Evolutionary conservation across 2,888 invertebrate genomes (phyloP).

Genomic region (Oscheius myriophilus): DNA sequence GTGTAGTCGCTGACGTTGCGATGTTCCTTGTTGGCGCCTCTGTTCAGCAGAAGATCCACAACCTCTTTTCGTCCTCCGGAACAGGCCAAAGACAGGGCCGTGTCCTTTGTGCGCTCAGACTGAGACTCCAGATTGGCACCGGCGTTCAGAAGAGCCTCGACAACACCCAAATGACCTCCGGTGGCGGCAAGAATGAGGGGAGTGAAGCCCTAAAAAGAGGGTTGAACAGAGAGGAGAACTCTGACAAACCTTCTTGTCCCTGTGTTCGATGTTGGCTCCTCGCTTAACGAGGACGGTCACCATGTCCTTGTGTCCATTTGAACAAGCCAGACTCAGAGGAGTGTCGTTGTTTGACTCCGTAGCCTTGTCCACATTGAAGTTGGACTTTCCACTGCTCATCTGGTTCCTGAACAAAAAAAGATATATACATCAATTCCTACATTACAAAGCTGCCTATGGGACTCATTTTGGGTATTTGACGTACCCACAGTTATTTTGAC

Average conservation of each 20-base stretch:
- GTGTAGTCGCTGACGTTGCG: constrained; percentile 99
- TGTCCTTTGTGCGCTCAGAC: constrained; percentile 96
- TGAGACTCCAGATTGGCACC: constrained; percentile 98
- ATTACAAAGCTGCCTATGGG: no score
- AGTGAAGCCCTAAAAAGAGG: constrained; percentile 82
- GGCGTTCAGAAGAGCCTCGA: constrained; percentile 90
- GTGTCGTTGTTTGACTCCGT: constrained; percentile 99
- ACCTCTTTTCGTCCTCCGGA: constrained; percentile 96
- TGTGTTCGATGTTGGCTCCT: constrained; percentile 95
- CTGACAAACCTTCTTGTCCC: constrained; percentile 82
- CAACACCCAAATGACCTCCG: constrained; percentile 88
- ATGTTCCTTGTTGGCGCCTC: constrained; percentile 91
- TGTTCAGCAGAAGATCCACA: constrained; percentile 86
- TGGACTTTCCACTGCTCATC: neutral
- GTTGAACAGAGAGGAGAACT: neutral
- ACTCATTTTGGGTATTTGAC: no score
- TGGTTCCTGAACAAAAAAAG: neutral
- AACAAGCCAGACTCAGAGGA: constrained; percentile 89
- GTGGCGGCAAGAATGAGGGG: constrained; percentile 96
- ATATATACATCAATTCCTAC: neutral
- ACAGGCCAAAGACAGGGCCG: constrained; percentile 91
- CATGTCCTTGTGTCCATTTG: constrained; percentile 88
- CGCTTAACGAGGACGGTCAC: constrained; percentile 89
- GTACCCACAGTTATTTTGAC: no score
- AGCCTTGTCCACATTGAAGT: constrained; percentile 82